A percentile compares a stretch with the other conserved stretches of the same genome.
These are phyloP conservation scores for Epizoanthus ramosus DNA, from an alignment of 92 coral and sea anemone genomes.

Conservation along the genomic window DNA sequence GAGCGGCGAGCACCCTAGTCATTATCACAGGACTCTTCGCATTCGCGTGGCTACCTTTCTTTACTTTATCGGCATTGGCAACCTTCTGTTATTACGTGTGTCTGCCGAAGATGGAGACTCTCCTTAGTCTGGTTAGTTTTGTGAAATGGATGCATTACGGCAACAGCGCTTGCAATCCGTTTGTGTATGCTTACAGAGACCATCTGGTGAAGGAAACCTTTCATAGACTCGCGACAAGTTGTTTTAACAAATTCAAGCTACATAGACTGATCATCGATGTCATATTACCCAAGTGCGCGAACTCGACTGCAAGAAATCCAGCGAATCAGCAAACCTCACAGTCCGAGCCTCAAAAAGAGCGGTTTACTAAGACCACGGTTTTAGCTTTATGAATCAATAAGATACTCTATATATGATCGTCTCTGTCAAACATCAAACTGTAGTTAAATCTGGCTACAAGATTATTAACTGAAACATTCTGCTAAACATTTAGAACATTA, in stretches of 20 bases:
- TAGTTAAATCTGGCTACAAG: too few relatives aligned
- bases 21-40: conserved; percentile 39
- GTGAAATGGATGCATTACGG: conserved; percentile 8
- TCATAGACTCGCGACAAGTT: background rate
- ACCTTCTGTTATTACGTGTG: background rate
- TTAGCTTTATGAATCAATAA: too few relatives aligned
- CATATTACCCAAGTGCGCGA: background rate
- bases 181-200: conserved; percentile 41
- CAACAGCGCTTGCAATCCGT: conserved; percentile 34
- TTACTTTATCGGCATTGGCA: conserved; percentile 7
- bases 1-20: conserved; percentile 20
- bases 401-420: too few relatives aligned
- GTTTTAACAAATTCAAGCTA: background rate
- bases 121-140: conserved; percentile 12
- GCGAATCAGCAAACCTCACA: too few relatives aligned
- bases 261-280: background rate
- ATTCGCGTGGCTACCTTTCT: conserved; percentile 26
- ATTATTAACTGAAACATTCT: too few relatives aligned
- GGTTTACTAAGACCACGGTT: too few relatives aligned
- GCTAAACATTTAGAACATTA: too few relatives aligned
- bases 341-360: too few relatives aligned
- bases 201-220: conserved; percentile 28
- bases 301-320: background rate
- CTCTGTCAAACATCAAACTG: too few relatives aligned
- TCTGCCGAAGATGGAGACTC: background rate